Evolutionary conservation across 2,888 invertebrate genomes (phyloP).

Genomic region (Dusona sp.): DNA sequence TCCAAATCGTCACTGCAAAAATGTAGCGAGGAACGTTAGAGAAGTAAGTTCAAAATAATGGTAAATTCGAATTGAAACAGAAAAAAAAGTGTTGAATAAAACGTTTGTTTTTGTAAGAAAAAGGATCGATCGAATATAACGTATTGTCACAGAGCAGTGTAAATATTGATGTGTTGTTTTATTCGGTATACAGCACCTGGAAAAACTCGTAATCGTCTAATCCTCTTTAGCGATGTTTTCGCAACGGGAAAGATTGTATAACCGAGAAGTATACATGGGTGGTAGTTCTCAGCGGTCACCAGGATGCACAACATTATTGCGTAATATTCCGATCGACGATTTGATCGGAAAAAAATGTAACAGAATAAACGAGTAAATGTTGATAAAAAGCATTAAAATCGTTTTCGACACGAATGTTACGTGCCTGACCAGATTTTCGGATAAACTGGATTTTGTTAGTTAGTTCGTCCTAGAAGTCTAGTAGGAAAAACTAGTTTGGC

Average conservation of each 20-base stretch:
- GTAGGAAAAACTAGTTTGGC: too few relatives aligned
- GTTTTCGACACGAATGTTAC: background rate
- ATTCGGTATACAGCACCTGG: background rate
- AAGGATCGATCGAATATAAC: background rate
- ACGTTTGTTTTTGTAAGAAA: background rate
- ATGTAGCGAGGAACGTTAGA: background rate
- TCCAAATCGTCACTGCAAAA: too few relatives aligned
- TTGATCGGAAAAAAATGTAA: conserved; percentile 21
- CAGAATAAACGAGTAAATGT: conserved; percentile 9
- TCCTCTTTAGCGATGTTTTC: conserved; percentile 67
- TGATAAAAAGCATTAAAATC: background rate
- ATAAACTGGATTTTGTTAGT: too few relatives aligned
- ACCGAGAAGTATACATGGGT: conserved; percentile 44
- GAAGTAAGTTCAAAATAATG: background rate
- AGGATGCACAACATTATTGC: conserved; percentile 32
- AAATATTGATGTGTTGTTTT: background rate
- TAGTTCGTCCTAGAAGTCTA: too few relatives aligned
- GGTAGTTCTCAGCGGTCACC: conserved; percentile 4
- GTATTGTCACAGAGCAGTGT: background rate
- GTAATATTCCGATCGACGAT: conserved; percentile 42
- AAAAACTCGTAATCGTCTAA: conserved; percentile 52
- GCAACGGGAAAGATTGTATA: conserved; percentile 60
- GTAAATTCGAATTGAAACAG: background rate
- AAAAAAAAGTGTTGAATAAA: background rate
- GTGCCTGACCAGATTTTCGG: too few relatives aligned